A percentile compares a stretch with the other conserved stretches of the same genome.
Conservation (phyloP, 2,888 invertebrate species). For the Platycheirus albimanus region DNA sequence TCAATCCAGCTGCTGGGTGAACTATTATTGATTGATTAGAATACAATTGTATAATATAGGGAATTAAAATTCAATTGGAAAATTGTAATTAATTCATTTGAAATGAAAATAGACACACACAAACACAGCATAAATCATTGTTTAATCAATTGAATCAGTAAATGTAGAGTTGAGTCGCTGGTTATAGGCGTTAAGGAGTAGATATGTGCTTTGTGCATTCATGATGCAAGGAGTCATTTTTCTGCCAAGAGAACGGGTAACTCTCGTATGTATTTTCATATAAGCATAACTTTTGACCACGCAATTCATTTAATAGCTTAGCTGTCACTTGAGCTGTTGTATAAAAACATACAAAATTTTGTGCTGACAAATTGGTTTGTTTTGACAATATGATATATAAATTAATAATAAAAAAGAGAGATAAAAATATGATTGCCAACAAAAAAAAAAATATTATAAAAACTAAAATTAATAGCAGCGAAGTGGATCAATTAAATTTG, state of each 20-base stretch:
- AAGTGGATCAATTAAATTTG: background rate
- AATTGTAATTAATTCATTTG: slow-evolving; percentile 37
- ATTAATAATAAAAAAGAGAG: slow-evolving; percentile 12
- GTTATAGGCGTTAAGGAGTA: background rate
- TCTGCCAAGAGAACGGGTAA: background rate
- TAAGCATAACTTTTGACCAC: background rate
- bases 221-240: background rate
- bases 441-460: background rate
- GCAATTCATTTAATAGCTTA: slow-evolving; percentile 20
- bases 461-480: background rate
- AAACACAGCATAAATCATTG: slow-evolving; percentile 43
- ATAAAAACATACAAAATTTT: no score
- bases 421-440: background rate
- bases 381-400: slow-evolving; percentile 25
- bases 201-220: no score
- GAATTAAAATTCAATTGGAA: slow-evolving; percentile 36
- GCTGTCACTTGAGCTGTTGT: slow-evolving; percentile 23
- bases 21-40: slow-evolving; percentile 20
- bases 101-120: slow-evolving; percentile 6
- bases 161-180: background rate
- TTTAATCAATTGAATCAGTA: slow-evolving; percentile 26
- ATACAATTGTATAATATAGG: background rate
- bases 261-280: background rate
- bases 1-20: slow-evolving; percentile 10
- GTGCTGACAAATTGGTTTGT: slow-evolving; percentile 43